phyloP scores from a whole-genome alignment of 2,888 invertebrate genomes.

The Anoncus sp. region DNA sequence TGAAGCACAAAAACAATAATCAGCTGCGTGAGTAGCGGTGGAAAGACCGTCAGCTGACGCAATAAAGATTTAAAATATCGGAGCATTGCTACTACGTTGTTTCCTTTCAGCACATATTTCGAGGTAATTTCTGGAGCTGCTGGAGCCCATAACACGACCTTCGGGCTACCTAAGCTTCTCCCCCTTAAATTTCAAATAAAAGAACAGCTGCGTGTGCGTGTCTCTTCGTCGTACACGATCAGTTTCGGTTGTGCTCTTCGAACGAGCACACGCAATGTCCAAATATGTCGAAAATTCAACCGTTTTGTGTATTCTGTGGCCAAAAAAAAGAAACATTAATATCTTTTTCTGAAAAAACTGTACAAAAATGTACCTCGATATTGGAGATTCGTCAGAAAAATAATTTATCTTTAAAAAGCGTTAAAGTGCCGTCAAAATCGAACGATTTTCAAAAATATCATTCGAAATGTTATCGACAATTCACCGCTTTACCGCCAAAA shows the following conservation, averaged over 20 bases:
- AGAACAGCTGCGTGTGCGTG: background rate
- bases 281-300: slow-evolving; percentile 27
- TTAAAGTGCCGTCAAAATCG: slow-evolving; percentile 45
- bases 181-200: slow-evolving; percentile 5
- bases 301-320: slow-evolving; percentile 12
- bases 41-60: too few species aligned
- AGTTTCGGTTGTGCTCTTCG: slow-evolving; percentile 8
- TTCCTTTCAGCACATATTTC: background rate
- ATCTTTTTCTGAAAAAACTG: slow-evolving; percentile 11
- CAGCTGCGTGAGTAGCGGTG: too few species aligned
- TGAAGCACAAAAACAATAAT: too few species aligned
- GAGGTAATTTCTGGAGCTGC: slow-evolving; percentile 5
- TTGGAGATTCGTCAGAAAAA: slow-evolving; percentile 53
- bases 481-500: slow-evolving; percentile 52
- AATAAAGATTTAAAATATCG: too few species aligned
- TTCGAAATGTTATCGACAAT: slow-evolving; percentile 46
- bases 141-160: slow-evolving; percentile 9
- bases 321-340: slow-evolving; percentile 22
- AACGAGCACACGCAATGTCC: background rate
- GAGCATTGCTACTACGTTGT: too few species aligned
- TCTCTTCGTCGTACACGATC: background rate
- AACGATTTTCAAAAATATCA: slow-evolving; percentile 48
- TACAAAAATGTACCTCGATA: slow-evolving; percentile 40
- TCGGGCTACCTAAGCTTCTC: slow-evolving; percentile 19
- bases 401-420: slow-evolving; percentile 39